phyloP scores from a whole-genome alignment of 2,113 vertebrate genomes.

The Ammospiza nelsoni region DNA sequence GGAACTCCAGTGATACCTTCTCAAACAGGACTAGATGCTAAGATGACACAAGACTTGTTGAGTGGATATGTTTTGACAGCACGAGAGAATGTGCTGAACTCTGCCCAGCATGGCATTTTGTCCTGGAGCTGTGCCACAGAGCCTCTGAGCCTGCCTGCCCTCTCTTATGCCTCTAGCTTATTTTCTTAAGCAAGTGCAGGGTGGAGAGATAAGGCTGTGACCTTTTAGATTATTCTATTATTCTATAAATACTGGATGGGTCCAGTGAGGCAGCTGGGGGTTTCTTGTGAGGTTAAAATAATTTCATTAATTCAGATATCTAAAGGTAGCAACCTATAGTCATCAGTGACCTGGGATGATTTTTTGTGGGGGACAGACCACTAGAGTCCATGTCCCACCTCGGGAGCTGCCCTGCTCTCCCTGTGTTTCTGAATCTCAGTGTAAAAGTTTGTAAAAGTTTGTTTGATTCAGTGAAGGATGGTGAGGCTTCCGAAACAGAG shows the following conservation, averaged over 20 bases:
- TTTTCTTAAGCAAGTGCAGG: not conserved
- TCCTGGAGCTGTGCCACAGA: not conserved
- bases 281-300: slow-evolving; percentile 14
- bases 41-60: not conserved
- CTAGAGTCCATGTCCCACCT: not conserved
- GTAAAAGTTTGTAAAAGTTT: not conserved
- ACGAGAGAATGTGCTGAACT: not conserved
- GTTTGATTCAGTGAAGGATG: not conserved
- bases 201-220: slow-evolving; percentile 10
- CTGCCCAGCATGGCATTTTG: rapidly evolving
- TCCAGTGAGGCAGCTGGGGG: not conserved
- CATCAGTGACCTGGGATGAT: not conserved
- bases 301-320: slow-evolving; percentile 6
- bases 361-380: not conserved
- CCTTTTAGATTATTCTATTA: slow-evolving; percentile 32
- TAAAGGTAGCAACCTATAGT: not conserved
- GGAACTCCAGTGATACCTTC: not conserved
- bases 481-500: not conserved
- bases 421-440: not conserved
- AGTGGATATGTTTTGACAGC: not conserved
- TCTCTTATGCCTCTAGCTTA: not conserved
- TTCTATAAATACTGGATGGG: not conserved
- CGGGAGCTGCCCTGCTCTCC: not conserved
- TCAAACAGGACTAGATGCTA: not conserved
- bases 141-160: not conserved